These are phyloP conservation scores for Cylloceria caligata DNA, from an alignment of 2,888 invertebrate genomes.

Conservation along the genomic window DNA sequence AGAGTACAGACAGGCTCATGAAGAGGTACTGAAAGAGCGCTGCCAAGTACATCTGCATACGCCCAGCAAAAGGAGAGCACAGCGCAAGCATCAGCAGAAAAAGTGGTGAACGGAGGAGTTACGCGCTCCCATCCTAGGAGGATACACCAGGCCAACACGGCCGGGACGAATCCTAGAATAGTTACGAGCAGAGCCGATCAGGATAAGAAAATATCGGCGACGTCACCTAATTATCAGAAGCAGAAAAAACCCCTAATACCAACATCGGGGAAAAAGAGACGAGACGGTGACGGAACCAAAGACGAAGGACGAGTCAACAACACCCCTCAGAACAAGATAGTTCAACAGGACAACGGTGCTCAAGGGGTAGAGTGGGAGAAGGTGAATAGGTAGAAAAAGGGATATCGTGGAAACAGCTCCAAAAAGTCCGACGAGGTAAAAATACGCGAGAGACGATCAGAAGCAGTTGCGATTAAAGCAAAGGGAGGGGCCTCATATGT, in stretches of 20 bases:
- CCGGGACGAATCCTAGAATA: background rate
- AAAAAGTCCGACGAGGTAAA: no score
- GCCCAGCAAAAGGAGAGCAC: no score
- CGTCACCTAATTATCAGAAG: no score
- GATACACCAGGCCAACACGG: background rate
- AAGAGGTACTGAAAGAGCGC: background rate
- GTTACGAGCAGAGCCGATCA: background rate
- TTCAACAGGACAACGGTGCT: background rate
- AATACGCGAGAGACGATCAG: no score
- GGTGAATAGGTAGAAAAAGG: no score
- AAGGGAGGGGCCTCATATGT: conserved; percentile 10
- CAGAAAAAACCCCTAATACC: no score
- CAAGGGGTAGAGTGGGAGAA: background rate
- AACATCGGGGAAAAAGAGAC: background rate
- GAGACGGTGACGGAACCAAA: background rate
- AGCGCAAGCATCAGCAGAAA: no score
- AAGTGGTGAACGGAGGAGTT: background rate
- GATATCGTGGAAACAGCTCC: background rate
- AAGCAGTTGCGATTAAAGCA: conserved; percentile 23
- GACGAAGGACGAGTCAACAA: background rate
- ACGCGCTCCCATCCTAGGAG: background rate
- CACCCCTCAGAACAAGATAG: background rate
- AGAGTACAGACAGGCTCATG: background rate
- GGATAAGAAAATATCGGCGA: background rate
- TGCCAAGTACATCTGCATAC: no score